These are phyloP conservation scores for Kradibia gibbosae DNA, from an alignment of 1,140 invertebrate species.

Conservation along the genomic window DNA sequence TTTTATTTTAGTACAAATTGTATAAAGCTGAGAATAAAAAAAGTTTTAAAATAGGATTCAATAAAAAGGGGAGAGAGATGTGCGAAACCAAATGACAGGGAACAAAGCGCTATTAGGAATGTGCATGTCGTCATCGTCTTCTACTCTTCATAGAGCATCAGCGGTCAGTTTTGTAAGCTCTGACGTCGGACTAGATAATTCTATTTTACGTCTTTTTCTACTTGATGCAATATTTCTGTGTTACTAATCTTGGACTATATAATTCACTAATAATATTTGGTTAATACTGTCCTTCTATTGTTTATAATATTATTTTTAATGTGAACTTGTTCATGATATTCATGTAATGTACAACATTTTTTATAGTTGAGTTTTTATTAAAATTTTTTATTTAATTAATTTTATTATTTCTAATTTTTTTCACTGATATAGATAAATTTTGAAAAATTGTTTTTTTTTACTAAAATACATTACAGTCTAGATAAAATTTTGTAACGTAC, in stretches of 20 bases:
- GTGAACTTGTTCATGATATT: background rate
- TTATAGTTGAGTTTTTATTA: background rate
- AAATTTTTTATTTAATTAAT: background rate
- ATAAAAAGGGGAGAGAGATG: background rate
- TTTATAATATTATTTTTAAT: constrained; percentile 18
- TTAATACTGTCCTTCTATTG: background rate
- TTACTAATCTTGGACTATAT: constrained; percentile 23
- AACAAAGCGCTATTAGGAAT: constrained; percentile 38
- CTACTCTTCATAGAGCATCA: background rate
- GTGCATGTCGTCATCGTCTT: constrained; percentile 23
- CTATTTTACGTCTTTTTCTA: background rate
- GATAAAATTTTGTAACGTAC: no score
- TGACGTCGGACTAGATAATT: constrained; percentile 6
- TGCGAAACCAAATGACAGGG: constrained; percentile 2
- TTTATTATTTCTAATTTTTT: no score
- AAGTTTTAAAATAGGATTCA: background rate
- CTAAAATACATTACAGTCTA: no score
- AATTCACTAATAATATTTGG: background rate
- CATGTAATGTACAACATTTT: background rate
- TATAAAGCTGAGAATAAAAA: background rate
- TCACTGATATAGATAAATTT: no score
- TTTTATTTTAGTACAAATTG: no score
- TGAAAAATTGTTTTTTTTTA: no score
- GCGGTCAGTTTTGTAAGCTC: constrained; percentile 29
- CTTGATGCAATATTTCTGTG: no score